Conservation (phyloP, 2,888 invertebrate genomes). For the Tipula vernalis region DNA sequence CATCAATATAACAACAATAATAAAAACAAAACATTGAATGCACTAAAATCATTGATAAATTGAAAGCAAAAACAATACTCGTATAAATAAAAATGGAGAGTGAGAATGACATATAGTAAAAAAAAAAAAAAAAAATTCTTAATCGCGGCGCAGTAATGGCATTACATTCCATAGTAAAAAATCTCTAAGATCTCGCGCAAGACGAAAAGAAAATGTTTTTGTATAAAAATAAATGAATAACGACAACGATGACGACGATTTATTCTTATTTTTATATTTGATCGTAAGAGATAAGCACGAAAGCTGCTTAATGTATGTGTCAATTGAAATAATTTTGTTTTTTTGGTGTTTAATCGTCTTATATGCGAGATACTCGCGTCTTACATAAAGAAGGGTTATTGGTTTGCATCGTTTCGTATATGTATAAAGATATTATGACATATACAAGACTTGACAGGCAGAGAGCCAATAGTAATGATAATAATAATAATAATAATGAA, state of each 20-base stretch:
- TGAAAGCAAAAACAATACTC: not conserved
- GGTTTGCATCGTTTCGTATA: not conserved
- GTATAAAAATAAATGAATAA: not conserved
- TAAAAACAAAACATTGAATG: not conserved
- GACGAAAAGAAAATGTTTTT: not conserved
- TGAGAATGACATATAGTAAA: not conserved
- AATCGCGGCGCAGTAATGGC: not conserved
- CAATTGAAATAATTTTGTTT: not conserved
- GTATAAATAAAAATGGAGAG: not conserved
- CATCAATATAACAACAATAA: not conserved
- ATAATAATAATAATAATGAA: not conserved
- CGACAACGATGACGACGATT: not conserved
- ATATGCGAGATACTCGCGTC: not conserved
- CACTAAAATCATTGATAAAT: not conserved
- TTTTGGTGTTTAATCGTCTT: not conserved
- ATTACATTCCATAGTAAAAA: not conserved
- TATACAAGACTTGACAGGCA: not conserved
- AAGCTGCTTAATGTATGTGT: not conserved
- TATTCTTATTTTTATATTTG: not conserved
- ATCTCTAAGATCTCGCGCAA: constrained; percentile 4
- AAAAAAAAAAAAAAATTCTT: not conserved
- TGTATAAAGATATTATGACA: not conserved
- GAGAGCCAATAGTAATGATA: not conserved
- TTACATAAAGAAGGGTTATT: not conserved
- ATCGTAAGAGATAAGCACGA: not conserved